phyloP scores from a whole-genome alignment of 2,113 vertebrate genomes.

The Xenopus borealis region DNA sequence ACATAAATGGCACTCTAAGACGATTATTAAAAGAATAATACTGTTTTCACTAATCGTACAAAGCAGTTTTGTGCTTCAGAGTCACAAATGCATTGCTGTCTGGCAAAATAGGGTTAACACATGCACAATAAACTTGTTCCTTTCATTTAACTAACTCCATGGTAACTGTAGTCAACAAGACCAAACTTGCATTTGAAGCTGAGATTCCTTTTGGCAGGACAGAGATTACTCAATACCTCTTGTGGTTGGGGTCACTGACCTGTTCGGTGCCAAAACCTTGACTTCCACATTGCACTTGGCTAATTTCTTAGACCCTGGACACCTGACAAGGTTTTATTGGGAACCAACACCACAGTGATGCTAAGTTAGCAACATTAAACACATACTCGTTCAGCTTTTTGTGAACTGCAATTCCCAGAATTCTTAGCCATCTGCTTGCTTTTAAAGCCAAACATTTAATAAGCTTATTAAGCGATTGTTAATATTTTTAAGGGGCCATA shows the following conservation, averaged over 20 bases:
- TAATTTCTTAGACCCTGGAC: background rate
- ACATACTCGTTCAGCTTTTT: background rate
- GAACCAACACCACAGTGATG: background rate
- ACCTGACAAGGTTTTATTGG: no score
- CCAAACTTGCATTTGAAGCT: conserved; percentile 16
- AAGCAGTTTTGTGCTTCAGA: no score
- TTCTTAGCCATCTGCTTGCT: no score
- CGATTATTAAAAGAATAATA: no score
- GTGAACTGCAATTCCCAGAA: no score
- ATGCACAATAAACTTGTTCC: background rate
- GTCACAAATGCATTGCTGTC: background rate
- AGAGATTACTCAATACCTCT: background rate
- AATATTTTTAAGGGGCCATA: no score
- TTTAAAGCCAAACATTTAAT: no score
- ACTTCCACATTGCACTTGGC: background rate
- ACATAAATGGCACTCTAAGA: no score
- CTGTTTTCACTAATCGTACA: no score
- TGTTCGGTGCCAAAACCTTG: conserved; percentile 16
- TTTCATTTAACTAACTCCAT: conserved; percentile 4
- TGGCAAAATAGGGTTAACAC: background rate
- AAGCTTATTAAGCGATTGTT: no score
- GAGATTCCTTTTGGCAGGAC: conserved; percentile 19
- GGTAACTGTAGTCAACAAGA: conserved; percentile 25
- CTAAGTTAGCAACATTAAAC: background rate
- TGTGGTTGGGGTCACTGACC: conserved; percentile 23